Conservation (phyloP, 2,797 vertebrate species). For the Oceanodroma leucorhoa region DNA sequence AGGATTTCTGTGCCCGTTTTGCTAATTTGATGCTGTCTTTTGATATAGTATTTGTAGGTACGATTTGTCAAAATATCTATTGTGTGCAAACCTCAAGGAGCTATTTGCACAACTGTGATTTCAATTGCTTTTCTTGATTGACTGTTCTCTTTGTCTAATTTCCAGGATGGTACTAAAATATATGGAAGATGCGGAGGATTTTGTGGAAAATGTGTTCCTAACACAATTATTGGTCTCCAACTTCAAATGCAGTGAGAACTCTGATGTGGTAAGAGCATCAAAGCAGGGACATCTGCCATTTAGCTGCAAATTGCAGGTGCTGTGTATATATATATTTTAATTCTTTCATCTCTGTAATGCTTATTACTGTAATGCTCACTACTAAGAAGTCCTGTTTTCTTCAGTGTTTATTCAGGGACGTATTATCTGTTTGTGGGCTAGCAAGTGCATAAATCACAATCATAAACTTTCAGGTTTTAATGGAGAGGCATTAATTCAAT, state of each 20-base stretch:
- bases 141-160: constrained; percentile 20
- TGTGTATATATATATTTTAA: background rate
- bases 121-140: background rate
- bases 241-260: constrained; percentile 83
- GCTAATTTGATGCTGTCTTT: background rate
- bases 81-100: background rate
- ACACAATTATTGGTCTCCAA: constrained; percentile 83
- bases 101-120: background rate
- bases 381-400: background rate
- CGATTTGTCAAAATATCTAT: background rate
- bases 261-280: background rate
- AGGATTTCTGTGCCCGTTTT: background rate
- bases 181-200: constrained; percentile 95
- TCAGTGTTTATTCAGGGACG: background rate
- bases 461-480: background rate
- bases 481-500: background rate
- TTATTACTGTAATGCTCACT: background rate
- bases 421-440: background rate
- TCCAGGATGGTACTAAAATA: constrained; percentile 91
- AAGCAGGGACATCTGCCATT: background rate
- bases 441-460: background rate
- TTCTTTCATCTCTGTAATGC: background rate
- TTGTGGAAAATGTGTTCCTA: constrained; percentile 95
- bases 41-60: background rate
- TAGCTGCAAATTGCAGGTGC: constrained; percentile 41